Conservation (phyloP, 2,888 invertebrate genomes). For the Andrena marginata region DNA sequence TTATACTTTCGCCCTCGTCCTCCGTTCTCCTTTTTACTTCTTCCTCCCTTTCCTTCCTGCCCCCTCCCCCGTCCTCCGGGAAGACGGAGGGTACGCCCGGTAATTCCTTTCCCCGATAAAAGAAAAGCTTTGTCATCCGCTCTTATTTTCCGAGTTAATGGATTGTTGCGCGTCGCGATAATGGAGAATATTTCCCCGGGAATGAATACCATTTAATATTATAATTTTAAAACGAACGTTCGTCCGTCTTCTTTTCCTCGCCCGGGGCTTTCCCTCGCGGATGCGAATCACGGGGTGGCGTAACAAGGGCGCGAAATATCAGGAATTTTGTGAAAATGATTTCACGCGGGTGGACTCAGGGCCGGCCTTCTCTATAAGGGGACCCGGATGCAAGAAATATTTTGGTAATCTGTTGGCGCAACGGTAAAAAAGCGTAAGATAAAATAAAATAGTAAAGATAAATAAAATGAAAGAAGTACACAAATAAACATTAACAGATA, state of each 20-base stretch:
- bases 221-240: conserved; percentile 30
- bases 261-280: too few relatives aligned
- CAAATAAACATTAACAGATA: too few relatives aligned
- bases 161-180: conserved; percentile 50
- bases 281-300: neutral
- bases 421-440: too few relatives aligned
- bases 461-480: too few relatives aligned
- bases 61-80: neutral
- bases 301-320: neutral
- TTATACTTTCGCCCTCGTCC: conserved; percentile 14
- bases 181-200: conserved; percentile 40
- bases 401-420: too few relatives aligned
- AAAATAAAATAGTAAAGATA: too few relatives aligned
- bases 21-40: neutral
- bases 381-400: too few relatives aligned
- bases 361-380: too few relatives aligned
- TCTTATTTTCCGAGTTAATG: conserved; percentile 60
- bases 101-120: conserved; percentile 54
- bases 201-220: conserved; percentile 34
- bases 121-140: conserved; percentile 61
- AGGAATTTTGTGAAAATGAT: too few relatives aligned
- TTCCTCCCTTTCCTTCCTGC: neutral
- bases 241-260: neutral
- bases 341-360: too few relatives aligned
- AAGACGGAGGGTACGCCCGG: conserved; percentile 30